Evolutionary conservation across 2,888 invertebrate species (phyloP).

Genomic region (Cylindroiulus punctatus): DNA sequence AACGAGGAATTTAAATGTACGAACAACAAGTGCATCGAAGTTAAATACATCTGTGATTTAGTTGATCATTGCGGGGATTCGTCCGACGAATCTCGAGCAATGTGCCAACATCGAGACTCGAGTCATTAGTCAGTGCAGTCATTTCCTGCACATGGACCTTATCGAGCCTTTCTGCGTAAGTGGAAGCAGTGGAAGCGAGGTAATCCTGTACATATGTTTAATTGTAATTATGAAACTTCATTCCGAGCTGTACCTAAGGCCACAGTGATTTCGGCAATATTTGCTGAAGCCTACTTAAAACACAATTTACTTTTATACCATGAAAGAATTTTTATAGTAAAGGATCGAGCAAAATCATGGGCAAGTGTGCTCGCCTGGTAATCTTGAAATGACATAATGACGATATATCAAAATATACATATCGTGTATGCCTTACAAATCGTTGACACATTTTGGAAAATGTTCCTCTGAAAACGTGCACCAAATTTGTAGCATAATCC

Average conservation of each 20-base stretch:
- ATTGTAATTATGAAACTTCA: neutral
- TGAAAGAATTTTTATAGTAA: constrained; percentile 4
- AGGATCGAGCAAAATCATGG: neutral
- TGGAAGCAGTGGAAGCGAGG: neutral
- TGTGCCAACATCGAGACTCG: constrained; percentile 53
- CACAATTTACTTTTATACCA: neutral
- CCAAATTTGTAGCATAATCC: neutral
- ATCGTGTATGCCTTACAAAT: neutral
- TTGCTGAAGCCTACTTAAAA: constrained; percentile 35
- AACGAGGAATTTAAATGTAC: constrained; percentile 51
- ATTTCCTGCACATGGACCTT: neutral
- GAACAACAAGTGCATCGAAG: constrained; percentile 54
- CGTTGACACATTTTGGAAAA: neutral
- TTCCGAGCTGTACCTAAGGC: constrained; percentile 1
- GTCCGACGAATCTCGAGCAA: constrained; percentile 55
- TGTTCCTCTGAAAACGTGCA: neutral
- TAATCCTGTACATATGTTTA: constrained; percentile 26
- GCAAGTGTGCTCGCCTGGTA: neutral
- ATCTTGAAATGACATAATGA: neutral
- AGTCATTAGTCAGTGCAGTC: constrained; percentile 51
- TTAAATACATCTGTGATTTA: constrained; percentile 56
- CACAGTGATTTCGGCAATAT: constrained; percentile 25
- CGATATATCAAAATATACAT: neutral
- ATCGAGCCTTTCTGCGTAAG: constrained; percentile 17
- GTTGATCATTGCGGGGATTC: constrained; percentile 57